Base-by-base conservation (phyloP, 2,888 invertebrate species). In the Malacosoma neustria region DNA sequence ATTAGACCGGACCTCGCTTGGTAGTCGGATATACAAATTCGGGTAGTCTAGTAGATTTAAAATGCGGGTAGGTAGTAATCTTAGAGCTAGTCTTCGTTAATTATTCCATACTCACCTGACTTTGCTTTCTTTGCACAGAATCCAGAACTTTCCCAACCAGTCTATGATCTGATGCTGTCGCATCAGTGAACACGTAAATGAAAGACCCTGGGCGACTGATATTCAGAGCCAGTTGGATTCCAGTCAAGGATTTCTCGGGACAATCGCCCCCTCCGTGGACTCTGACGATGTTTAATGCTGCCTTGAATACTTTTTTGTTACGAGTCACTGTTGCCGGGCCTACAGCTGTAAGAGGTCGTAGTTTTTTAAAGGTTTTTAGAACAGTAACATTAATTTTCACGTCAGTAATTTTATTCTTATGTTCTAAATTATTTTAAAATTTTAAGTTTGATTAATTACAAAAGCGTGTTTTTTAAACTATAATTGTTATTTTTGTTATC, bases 131-230 rank as follows among this genome's bases (percentile, higher is more conserved):
- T 61, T 93, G 92, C 35, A 93, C 88, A n/a, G 89, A 64, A 41
- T 89, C 87, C 6, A 93, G 65, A 0, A 92, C 91, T 36, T 87
- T 82, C 7, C 87, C 86, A 0, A 91, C 88, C 4, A 89, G 71
- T 36, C 82, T 65, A 50, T 89, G 89, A 60, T 93, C 93, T 37
- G 89, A 89, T 0, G 93, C 89, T 1, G 91, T 86, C 1, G 93
- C 93, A 55, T 93, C 93, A 1, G 93, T 93, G 65, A 93, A 93
- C 14, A 93, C 92, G 54, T 92, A 93, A 30, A 93, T 80, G 59
- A 89, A 91, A 0, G 93, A 93, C 38, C 88, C 80, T 0, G 92
- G 91, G 9, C 89, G 72, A 30, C 91, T 89, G 6, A 87, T 87
- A 50, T 89, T 87, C 22, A 93, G 70, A 0, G 93, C 93, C 41